Evolutionary conservation across 2,888 invertebrate genomes (phyloP).

Genomic region (Pollenia amentaria): DNA sequence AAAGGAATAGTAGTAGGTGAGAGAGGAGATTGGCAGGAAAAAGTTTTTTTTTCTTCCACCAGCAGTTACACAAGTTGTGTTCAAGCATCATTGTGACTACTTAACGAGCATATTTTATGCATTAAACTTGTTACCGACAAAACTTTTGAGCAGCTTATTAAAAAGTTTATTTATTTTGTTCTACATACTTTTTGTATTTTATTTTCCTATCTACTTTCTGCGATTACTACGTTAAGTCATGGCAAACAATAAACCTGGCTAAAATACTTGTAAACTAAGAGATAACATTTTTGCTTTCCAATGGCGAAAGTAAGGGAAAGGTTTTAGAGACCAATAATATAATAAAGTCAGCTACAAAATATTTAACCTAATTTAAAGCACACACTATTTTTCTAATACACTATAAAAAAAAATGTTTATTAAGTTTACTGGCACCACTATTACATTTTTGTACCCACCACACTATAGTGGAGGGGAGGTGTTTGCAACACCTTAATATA

Average conservation of each 20-base stretch:
- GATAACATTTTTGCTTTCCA: neutral
- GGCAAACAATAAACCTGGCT: constrained; percentile 19
- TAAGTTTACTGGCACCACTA: neutral
- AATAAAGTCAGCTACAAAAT: neutral
- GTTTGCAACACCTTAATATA: no score
- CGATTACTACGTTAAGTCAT: neutral
- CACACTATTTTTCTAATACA: neutral
- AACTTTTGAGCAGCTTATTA: constrained; percentile 64
- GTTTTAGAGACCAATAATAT: neutral
- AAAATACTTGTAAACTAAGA: constrained; percentile 6
- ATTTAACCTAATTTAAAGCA: constrained; percentile 34
- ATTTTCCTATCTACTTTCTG: neutral
- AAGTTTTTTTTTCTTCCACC: constrained; percentile 33
- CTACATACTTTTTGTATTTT: constrained; percentile 15
- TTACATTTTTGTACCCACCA: no score
- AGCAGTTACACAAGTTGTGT: constrained; percentile 25
- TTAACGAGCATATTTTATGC: constrained; percentile 71
- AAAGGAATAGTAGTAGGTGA: neutral
- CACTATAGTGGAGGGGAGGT: no score
- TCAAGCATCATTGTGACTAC: constrained; percentile 49
- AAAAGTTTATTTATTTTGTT: constrained; percentile 49
- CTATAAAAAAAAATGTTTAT: neutral
- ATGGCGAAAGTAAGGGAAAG: constrained; percentile 48
- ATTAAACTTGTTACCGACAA: constrained; percentile 63
- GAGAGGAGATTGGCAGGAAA: neutral